Evolutionary conservation across 2,797 vertebrate genomes (phyloP), one percentile per base, ranked within the genome.

Genomic region (Distichodus sexfasciatus): DNA sequence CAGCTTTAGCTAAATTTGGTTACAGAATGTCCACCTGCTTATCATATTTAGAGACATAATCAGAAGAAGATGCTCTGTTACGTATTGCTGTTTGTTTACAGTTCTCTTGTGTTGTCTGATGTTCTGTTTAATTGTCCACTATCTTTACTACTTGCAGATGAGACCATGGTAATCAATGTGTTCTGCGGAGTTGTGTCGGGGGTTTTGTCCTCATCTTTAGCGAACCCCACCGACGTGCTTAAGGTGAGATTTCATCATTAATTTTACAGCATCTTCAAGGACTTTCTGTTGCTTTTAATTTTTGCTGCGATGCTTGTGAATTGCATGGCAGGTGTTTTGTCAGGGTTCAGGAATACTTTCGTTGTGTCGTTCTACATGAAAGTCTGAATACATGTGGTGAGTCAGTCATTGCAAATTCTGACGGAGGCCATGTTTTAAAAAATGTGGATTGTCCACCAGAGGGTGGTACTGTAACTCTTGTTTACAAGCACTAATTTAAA

Each of bases 171-270:
- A 54, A 92, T 98, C 87, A 98, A 97, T 48, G 94, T 98, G 21
- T 95, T 97, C 81, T 98, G 95, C 23, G 96, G 95, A 0, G 96
- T 98, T 19, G 91, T 98, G 31, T 94, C 96, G 0, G 96, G 96
- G 67, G 96, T 98, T 53, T 88, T 98, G 81, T 98, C 96, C 11
- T 98, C 95, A 0, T 88, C 94, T 0, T 86, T 98, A 71, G 96
- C 96, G 75, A 98, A 98, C 57, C 96, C 96, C 11, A 98, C 96
- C 0, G 96, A 98, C 44, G 96, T 98, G 69, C 89, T 98, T 40
- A 98, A 98, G 95, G 96, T 97, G 84, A 81, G 0, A 17, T 8
- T 6, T 7, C 40, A 10, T 43, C 23, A 55, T 14, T n/a, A n/a
- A n/a, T n/a, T n/a, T n/a, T n/a, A n/a, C n/a, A n/a, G n/a, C n/a